Conservation (phyloP, 2,888 invertebrate species). For the Acrocyrtus sp. region DNA sequence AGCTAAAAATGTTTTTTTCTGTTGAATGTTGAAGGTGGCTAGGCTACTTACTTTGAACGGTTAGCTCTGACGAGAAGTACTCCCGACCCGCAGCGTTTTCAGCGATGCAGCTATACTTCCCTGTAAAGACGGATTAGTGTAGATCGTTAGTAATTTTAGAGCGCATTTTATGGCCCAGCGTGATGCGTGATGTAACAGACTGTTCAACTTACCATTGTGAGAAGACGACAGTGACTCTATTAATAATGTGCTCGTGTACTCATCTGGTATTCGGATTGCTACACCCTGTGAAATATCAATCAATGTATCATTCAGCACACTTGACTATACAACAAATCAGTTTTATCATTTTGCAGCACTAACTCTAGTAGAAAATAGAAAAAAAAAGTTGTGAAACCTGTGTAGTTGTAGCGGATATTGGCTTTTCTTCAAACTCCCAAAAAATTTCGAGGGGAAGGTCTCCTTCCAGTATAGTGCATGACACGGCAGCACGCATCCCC, state of each 20-base stretch:
- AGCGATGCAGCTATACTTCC: slow-evolving; percentile 89
- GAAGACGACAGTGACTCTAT: slow-evolving; percentile 86
- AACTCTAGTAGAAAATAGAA: not conserved
- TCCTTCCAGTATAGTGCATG: slow-evolving; percentile 91
- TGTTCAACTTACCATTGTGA: slow-evolving; percentile 78
- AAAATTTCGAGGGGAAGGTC: slow-evolving; percentile 91
- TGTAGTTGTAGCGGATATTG: slow-evolving; percentile 63
- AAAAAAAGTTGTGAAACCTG: slow-evolving; percentile 19
- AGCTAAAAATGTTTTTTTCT: too few species aligned
- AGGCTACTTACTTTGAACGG: slow-evolving; percentile 82
- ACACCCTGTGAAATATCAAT: slow-evolving; percentile 52
- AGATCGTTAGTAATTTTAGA: slow-evolving; percentile 57
- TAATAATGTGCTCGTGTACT: slow-evolving; percentile 85
- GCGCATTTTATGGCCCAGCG: not conserved
- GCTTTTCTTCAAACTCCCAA: slow-evolving; percentile 89
- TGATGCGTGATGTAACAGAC: not conserved
- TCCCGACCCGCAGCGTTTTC: slow-evolving; percentile 86
- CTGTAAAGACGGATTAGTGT: slow-evolving; percentile 65
- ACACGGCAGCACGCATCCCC: slow-evolving; percentile 84
- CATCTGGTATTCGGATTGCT: slow-evolving; percentile 70
- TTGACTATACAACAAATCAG: too few species aligned
- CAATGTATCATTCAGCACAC: too few species aligned
- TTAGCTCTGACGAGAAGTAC: slow-evolving; percentile 80
- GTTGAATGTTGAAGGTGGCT: too few species aligned
- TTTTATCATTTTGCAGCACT: not conserved